Base-by-base conservation (phyloP, 2,888 invertebrate genomes). In the Epinotia ramella region DNA sequence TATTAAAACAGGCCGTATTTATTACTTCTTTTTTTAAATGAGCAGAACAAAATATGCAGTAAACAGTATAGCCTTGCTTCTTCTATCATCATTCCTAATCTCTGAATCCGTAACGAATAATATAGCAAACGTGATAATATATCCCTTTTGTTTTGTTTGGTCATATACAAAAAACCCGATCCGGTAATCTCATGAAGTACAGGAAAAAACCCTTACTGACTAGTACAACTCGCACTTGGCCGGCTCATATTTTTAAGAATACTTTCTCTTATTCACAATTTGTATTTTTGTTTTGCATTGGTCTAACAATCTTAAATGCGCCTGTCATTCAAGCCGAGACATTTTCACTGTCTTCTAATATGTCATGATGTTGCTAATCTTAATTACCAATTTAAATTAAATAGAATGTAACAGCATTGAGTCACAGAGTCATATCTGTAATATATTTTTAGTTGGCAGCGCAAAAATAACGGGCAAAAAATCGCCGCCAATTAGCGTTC, bases 181-280 rank as follows among this genome's bases (percentile, higher is more conserved):
- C 46, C 13, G 16, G 13, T 46, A 11, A 12, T 46, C 13, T 16
- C 46, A 46, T 33, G 33, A 40, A 40, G 40, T 40, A 9, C 40
- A 40, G 40, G 40, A 13, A 24, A 46, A 65, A 67, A 66, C 60
- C 73, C 73, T 73, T 62, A 44, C 16, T 28, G 56, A 7, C 56
- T 49, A n/a, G n/a, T 76, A 9, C 56, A 56, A 71, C 62, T 76
- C 76, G 66, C 66, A 72, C 76, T 56, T 59, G 49, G 28, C 75
- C 28, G 12, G 60, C 62, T 65, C 57, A 59, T 60, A 86, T 84
- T 89, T 88, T 88, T 84, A 84, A 80, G 79, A 83, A 87, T 82
- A 93, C 93, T 94, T 94, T 94, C 94, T 91, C 94, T 88, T 81
- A 79, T 86, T 88, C 87, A 87, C 84, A 84, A 85, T 84, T 88